Conservation (phyloP, 2,113 vertebrate genomes). For the Cacatua alba region DNA sequence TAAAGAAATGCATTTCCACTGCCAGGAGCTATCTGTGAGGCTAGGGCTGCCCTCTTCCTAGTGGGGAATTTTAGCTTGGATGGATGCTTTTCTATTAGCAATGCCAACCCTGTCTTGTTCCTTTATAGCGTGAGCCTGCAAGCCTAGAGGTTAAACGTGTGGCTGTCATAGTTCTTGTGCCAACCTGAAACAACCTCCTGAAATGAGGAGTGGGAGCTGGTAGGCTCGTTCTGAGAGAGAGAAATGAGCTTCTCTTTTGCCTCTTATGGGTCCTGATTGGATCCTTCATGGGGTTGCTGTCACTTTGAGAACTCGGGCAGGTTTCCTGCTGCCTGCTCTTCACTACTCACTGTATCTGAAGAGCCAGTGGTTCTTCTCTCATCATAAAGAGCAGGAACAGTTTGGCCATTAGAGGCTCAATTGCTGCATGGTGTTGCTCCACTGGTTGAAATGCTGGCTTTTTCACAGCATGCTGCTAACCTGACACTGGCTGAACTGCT, state of each 20-base stretch:
- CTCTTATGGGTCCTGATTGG: neutral
- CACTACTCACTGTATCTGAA: fast-evolving
- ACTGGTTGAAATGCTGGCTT: neutral
- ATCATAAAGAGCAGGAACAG: neutral
- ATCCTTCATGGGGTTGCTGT: neutral
- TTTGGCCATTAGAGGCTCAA: neutral
- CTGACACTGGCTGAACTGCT: neutral
- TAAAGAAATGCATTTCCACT: slow-evolving; percentile 1
- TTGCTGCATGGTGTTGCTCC: neutral
- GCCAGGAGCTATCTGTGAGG: neutral
- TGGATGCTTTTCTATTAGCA: neutral
- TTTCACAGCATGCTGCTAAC: neutral
- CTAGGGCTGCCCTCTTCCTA: neutral
- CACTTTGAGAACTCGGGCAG: fast-evolving
- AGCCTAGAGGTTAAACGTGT: neutral
- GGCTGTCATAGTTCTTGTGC: neutral
- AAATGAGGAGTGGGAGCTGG: neutral
- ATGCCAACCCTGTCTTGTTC: neutral
- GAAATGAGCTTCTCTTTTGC: neutral
- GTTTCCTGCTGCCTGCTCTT: neutral
- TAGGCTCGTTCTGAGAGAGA: neutral
- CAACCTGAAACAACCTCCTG: neutral
- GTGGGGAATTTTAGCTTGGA: neutral
- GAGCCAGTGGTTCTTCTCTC: fast-evolving
- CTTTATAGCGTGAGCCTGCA: neutral